Conservation (phyloP, 2,113 vertebrate species). For the Cynoglossus semilaevis region DNA sequence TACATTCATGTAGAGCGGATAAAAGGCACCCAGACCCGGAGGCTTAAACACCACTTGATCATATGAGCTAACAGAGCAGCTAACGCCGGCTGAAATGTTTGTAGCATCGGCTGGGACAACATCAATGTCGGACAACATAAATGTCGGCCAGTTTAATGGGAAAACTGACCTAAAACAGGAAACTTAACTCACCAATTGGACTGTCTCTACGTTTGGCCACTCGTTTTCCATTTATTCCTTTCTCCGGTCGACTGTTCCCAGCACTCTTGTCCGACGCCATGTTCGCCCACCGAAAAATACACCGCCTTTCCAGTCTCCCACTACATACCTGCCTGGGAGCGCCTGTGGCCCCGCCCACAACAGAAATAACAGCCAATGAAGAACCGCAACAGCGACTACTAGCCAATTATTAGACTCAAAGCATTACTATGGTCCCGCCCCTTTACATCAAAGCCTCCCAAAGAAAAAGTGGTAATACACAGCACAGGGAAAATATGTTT, state of each 20-base stretch:
- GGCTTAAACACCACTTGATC: constrained; percentile 5
- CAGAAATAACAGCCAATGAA: constrained; percentile 40
- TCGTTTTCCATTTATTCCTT: constrained; percentile 69
- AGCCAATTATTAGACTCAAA: constrained; percentile 44
- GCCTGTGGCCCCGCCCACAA: constrained; percentile 30
- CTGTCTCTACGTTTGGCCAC: constrained; percentile 70
- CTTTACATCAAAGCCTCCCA: neutral
- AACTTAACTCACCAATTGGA: constrained; percentile 66
- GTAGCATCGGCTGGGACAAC: constrained; percentile 18
- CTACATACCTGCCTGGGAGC: constrained; percentile 53
- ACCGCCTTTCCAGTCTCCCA: constrained; percentile 42
- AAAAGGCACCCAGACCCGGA: constrained; percentile 2
- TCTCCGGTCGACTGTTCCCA: constrained; percentile 61
- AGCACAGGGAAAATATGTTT: neutral
- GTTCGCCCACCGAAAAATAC: constrained; percentile 58
- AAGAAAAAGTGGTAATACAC: neutral
- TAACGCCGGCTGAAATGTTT: constrained; percentile 30
- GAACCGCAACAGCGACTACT: accelerated
- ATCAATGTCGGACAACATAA: neutral
- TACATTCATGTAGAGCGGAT: neutral
- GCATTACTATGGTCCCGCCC: neutral
- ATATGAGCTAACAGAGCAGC: constrained; percentile 10
- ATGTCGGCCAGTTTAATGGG: neutral
- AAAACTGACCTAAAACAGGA: neutral
- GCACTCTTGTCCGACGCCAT: constrained; percentile 74